A percentile compares a stretch with the other conserved stretches of the same genome.
Conservation (phyloP, 1,140 invertebrate species). For the Philotrypesis tridentata region DNA sequence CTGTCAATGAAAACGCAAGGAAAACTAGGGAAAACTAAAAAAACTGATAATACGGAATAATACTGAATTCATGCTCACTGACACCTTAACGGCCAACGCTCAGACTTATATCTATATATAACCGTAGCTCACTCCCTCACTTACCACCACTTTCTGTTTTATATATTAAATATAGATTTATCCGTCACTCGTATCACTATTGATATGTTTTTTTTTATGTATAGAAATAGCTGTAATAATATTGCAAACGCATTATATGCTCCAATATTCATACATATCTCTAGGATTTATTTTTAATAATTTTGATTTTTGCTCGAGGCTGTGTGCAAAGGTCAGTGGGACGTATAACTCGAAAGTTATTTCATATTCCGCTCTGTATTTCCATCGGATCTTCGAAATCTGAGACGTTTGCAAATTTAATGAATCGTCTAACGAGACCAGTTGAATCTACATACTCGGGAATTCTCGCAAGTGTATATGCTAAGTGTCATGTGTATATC, state of each 20-base stretch:
- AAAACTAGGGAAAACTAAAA: constrained; percentile 21
- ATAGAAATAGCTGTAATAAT: no score
- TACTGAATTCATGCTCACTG: constrained; percentile 61
- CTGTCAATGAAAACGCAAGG: background rate
- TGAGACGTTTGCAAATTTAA: background rate
- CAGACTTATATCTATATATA: constrained; percentile 50
- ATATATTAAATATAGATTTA: constrained; percentile 26
- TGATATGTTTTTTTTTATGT: background rate
- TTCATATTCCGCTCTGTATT: background rate
- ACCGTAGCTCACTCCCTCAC: constrained; percentile 54
- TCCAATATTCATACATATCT: constrained; percentile 6
- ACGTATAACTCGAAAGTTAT: background rate
- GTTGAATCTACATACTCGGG: background rate
- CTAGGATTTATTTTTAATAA: background rate
- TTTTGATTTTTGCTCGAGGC: background rate
- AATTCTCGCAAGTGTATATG: constrained; percentile 12
- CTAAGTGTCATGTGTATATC: constrained; percentile 26
- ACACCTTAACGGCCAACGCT: constrained; percentile 64
- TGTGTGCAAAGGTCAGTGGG: constrained; percentile 23
- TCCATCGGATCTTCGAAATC: background rate
- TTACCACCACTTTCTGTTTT: constrained; percentile 44
- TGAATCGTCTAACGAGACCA: background rate
- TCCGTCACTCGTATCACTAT: constrained; percentile 39
- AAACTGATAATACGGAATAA: constrained; percentile 34
- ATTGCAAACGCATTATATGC: constrained; percentile 13